phyloP scores from a whole-genome alignment of 2,888 invertebrate species.

The Danaus chrysippus region DNA sequence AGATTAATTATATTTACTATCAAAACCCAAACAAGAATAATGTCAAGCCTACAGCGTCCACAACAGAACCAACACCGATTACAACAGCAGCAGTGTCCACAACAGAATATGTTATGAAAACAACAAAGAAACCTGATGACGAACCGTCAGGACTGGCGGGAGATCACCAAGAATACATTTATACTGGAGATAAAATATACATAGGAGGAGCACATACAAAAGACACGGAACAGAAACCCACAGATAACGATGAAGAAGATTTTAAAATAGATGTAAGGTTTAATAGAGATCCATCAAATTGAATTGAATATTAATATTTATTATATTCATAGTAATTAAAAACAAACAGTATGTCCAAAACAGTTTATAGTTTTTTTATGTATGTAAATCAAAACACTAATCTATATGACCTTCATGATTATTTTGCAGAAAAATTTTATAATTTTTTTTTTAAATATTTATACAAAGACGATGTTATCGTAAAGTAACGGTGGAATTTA shows the following conservation, averaged over 20 bases:
- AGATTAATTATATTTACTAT: constrained; percentile 20
- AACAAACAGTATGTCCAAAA: too few relatives aligned
- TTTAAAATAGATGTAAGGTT: constrained; percentile 58
- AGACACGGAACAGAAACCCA: constrained; percentile 19
- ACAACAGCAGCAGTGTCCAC: constrained; percentile 22
- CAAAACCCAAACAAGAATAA: constrained; percentile 22
- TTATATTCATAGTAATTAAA: too few relatives aligned
- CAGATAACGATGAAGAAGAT: constrained; percentile 50
- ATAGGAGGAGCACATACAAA: background rate
- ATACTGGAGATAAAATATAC: constrained; percentile 35
- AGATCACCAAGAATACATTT: constrained; percentile 46
- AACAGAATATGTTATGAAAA: constrained; percentile 25
- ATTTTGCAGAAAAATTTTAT: too few relatives aligned
- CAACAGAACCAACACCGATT: constrained; percentile 17
- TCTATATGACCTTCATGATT: too few relatives aligned
- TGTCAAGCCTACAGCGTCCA: constrained; percentile 20
- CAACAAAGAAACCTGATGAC: constrained; percentile 49
- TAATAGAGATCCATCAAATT: constrained; percentile 25
- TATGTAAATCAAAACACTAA: too few relatives aligned
- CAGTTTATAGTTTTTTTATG: too few relatives aligned
- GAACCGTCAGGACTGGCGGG: constrained; percentile 57
- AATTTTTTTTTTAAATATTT: too few relatives aligned
- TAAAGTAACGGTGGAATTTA: too few relatives aligned
- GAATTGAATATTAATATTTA: too few relatives aligned
- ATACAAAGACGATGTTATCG: too few relatives aligned